Base-by-base conservation (phyloP, 2,113 vertebrate genomes). In the Ictalurus furcatus region DNA sequence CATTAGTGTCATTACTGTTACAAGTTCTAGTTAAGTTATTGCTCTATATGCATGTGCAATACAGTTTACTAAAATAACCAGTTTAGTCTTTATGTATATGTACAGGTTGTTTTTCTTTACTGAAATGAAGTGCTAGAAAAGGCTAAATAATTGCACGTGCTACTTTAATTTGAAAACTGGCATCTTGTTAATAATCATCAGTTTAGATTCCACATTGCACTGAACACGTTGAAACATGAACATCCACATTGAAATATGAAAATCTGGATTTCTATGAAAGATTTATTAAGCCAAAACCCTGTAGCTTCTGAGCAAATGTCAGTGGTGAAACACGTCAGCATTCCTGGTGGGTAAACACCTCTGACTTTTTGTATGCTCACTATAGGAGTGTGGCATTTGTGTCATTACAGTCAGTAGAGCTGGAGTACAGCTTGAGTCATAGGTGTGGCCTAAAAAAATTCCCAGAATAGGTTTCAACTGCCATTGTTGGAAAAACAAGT, bases 281-380 rank as follows among this genome's bases (percentile, higher is more conserved):
- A 56, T 73, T 23, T 34, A 85, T 73, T 56, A 65, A 80, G 7
- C n/a, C n/a, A 80, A 61, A 6, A 40, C 21, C 59, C 40, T 54
- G 74, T 81, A 81, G 59, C 40, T 52, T 81, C n/a, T 54, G 19
- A 61, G 56, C 80, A 83, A 83, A 83, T 83, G 56, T 80, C 78
- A 80, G 25, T 56, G 78, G 13, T 59, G 30, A 61, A 83, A 6
- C n/a, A 59, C 19, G 56, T 61, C 56, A 83, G n/a, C n/a, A 6
- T 37, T 83, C 80, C 80, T 37, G 80, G n/a, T 83, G 30, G 80
- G 80, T 83, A 83, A 83, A 83, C 80, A 61, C 30, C 30, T 61
- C 56, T 59, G 80, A 83, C 56, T 83, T 83, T 83, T 61, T 83
- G 79, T 83, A 34, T 16, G 30, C n/a, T 19, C 48, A 12, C 79